phyloP scores from a whole-genome alignment of 2,888 invertebrate species.

The Periphyllus acericola region DNA sequence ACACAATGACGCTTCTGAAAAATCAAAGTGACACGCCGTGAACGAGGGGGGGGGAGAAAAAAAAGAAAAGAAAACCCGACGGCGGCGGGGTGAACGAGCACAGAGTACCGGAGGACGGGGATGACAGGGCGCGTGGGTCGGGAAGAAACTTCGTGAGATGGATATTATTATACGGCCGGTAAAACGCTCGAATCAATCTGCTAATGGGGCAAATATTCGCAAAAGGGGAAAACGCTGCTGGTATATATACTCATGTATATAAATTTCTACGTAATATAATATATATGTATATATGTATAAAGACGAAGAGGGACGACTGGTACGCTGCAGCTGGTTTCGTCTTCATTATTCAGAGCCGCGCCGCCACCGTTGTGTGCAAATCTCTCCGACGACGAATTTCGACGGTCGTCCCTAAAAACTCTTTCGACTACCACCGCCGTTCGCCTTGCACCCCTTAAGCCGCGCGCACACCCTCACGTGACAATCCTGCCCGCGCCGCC shows the following conservation, averaged over 20 bases:
- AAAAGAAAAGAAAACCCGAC: not conserved
- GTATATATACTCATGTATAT: not conserved
- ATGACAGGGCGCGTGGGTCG: not conserved
- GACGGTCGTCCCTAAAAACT: conserved; percentile 22
- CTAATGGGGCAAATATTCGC: conserved; percentile 54
- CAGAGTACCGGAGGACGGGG: not conserved
- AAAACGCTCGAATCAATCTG: conserved; percentile 55
- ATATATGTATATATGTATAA: not conserved
- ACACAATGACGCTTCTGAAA: conserved; percentile 8
- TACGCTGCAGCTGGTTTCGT: not conserved
- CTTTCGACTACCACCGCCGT: not conserved
- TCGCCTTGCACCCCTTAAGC: not conserved
- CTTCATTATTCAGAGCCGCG: conserved; percentile 3
- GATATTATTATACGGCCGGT: conserved; percentile 22
- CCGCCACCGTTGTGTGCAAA: not conserved
- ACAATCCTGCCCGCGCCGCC: not conserved
- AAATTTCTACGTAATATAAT: not conserved
- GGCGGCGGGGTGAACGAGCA: not conserved
- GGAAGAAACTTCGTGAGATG: not conserved
- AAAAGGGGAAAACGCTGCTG: not conserved
- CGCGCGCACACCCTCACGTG: not conserved
- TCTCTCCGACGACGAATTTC: conserved; percentile 38
- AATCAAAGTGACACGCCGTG: conserved; percentile 23
- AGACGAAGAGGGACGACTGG: not conserved
- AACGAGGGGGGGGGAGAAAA: not conserved